phyloP scores from a whole-genome alignment of 2,797 vertebrate genomes.

The Pangasius krempfi region DNA sequence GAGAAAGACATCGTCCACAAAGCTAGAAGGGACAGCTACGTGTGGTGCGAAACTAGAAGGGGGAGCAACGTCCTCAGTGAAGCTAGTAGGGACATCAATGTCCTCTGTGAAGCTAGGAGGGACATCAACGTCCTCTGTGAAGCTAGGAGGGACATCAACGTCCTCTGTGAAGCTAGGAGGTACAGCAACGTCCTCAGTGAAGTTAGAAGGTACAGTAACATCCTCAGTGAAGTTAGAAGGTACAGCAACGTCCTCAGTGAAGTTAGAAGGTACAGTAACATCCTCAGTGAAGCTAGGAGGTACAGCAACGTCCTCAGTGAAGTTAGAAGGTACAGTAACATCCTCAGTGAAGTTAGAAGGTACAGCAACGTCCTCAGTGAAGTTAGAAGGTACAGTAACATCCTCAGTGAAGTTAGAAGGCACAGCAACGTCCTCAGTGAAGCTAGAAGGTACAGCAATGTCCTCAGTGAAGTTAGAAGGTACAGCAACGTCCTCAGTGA shows the following conservation, averaged over 20 bases:
- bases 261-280: too few relatives aligned
- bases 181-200: too few relatives aligned
- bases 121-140: too few relatives aligned
- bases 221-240: too few relatives aligned
- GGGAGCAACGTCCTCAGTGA: too few relatives aligned
- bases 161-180: too few relatives aligned
- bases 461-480: too few relatives aligned
- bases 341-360: background rate
- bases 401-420: background rate
- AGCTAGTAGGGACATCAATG: too few relatives aligned
- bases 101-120: background rate
- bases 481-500: background rate
- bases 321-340: background rate
- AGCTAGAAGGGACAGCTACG: background rate
- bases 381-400: background rate
- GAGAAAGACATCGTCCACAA: background rate
- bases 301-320: background rate
- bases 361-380: background rate
- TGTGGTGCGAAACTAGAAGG: too few relatives aligned
- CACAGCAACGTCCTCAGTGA: background rate
- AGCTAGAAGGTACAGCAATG: too few relatives aligned
- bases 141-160: rapidly evolving
- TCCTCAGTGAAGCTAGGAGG: background rate
- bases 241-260: too few relatives aligned
- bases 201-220: too few relatives aligned